Evolutionary conservation across 2,888 invertebrate species (phyloP), one percentile per base, ranked within the genome.

Genomic region (Pterostichus niger): DNA sequence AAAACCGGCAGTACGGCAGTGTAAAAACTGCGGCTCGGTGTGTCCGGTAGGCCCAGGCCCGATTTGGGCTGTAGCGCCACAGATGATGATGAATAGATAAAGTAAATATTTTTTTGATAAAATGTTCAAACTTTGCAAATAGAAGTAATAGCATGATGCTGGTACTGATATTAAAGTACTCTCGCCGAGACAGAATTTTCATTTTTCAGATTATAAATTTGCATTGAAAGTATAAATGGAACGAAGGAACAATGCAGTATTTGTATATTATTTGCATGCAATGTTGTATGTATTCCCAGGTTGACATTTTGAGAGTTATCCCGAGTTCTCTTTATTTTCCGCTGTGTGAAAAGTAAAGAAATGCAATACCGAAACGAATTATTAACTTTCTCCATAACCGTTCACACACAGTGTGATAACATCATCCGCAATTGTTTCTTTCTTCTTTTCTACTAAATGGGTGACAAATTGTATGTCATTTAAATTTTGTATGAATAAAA

Each of bases 351-450:
- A 54, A 76, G 33, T 35, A 40, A 73, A 76, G 54, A 54, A 78
- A 40, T 40, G 35, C 17, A 35, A 56, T 40, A 61, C 9, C 24
- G 46, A 78, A 78, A 78, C 59, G 59, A 78, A 78, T 59, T 44
- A 78, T 78, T 44, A 78, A 78, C 78, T 78, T 78, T 78, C 78
- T 78, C 78, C 17, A 44, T 77, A 49, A 49, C 13, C n/a, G 17
- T 73, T 73, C 44, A 73, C 44, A 73, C 15, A 75, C 52, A 52
- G 24, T 15, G 6, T 6, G 75, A 75, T 75, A 75, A 13, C 49
- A 75, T 75, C 75, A 24, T 40, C 10, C 9, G 6, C 73, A 73
- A 46, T 73, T 73, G 75, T 75, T 75, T 52, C 15, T 15, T 71
- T 71, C n/a, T 24, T 24, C 44, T 11, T 46, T 6, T 73, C 4